Base-by-base conservation (phyloP, 2,113 vertebrate genomes). In the Petroica traversi region DNA sequence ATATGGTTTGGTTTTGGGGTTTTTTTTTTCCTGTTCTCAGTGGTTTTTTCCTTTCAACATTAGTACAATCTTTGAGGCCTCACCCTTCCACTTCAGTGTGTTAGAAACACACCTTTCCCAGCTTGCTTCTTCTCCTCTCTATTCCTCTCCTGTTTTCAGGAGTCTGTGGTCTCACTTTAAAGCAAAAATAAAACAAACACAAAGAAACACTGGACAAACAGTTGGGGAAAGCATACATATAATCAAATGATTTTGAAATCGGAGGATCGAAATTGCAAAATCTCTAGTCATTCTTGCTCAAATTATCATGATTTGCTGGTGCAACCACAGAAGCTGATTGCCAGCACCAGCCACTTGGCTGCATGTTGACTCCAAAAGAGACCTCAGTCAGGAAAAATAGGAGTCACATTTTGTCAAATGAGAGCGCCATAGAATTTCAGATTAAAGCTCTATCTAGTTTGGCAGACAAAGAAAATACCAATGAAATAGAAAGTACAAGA, bases 161-260 rank as follows among this genome's bases (percentile, higher is more conserved):
- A 22, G 7, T 45, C 54, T 90, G 58, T 55, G 49, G 10, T 64
- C 12, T 86, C 10, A 79, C 36, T 58, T 81, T 11, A 15, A 71
- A 88, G n/a, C 34, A 66, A 67, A 69, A 64, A 8, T 3, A 51
- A 87, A 80, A n/a, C 12, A 51, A 71, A 24, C 19, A 59, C 10
- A 41, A 59, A 66, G 64, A 73, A 13, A 0, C 31, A 29, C 22
- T 57, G 18, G 14, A 71, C 12, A 58, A 61, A 72, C 4, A 51
- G 8, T 6, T 45, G 13, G 12, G 16, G 12, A 74, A 89, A 81
- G 18, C 41, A 71, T 6, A 54, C 9, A 41, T 34, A 58, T 24
- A 85, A 58, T 74, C n/a, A 89, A 74, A 66, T 26, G 12, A 29
- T 59, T 78, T 59, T 69, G 34, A 92, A 96, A 88, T 68, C 0